A percentile compares a stretch with the other conserved stretches of the same genome.
Conservation (phyloP, 2,113 vertebrate genomes). For the Alexandromys fortis region DNA sequence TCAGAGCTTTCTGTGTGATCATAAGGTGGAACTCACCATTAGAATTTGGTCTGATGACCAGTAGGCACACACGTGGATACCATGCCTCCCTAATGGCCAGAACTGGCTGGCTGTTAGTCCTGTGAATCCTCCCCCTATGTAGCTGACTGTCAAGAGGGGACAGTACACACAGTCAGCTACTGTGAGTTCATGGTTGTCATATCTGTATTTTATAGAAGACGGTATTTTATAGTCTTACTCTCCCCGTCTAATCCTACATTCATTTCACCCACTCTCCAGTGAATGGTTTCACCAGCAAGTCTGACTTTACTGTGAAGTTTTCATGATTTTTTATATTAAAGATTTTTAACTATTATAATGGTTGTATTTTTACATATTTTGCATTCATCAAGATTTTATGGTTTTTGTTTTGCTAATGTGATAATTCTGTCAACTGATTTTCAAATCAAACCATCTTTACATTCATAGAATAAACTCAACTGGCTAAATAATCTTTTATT, state of each 20-base stretch:
- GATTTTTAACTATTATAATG: not conserved
- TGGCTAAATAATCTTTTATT: not conserved
- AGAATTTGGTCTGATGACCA: not conserved
- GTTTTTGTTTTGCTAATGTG: not conserved
- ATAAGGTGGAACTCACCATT: not conserved
- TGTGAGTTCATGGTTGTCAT: not conserved
- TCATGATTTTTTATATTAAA: not conserved
- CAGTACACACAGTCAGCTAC: not conserved
- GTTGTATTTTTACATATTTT: not conserved
- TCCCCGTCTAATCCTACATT: no score
- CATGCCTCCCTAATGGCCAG: no score
- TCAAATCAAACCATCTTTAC: not conserved
- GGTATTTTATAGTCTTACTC: no score
- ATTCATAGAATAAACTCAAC: not conserved
- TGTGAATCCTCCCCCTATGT: not conserved
- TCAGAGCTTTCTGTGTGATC: not conserved
- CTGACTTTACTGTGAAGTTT: not conserved
- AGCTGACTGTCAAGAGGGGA: not conserved
- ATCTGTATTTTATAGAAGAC: not conserved
- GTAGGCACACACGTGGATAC: not conserved
- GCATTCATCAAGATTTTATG: not conserved
- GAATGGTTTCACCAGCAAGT: not conserved
- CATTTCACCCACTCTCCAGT: not conserved
- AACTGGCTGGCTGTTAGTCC: not conserved
- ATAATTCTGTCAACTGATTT: not conserved